Evolutionary conservation across 2,113 vertebrate species (phyloP), one percentile per base, ranked within the genome.

Genomic region (Dermatemys mawii): DNA sequence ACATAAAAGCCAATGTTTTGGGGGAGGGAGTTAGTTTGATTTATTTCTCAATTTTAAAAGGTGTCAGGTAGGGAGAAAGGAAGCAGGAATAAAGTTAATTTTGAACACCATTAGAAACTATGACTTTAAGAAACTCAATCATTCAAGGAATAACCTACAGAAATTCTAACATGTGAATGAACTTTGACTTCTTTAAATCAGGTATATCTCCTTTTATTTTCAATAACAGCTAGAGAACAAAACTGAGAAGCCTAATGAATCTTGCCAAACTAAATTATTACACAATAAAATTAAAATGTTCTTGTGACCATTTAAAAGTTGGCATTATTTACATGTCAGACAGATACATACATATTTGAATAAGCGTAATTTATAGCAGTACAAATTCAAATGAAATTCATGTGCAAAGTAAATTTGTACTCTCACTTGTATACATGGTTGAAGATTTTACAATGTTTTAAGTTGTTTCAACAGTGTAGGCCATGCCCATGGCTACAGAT

Each of bases 1-100:
- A 87, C 93, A 96, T 10, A 81, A 95, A 97, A 96, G 84, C 17
- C 57, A 84, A 35, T 24, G 21, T 85, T 63, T 84, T 29, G 44
- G n/a, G 82, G 54, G 81, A 88, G n/a, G 82, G 54, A 81, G 89
- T 94, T 83, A 93, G 17, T 17, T 24, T 44, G 41, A 54, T 91
- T 92, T 95, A 11, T 19, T 6, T 27, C 54, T 51, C 51, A 6
- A 3, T 46, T 32, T 32, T 32, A 50, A 51, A 17, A 80, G 32
- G 35, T 13, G 41, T 19, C 11, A 75, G 41, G 7, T 32, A 22
- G 49, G 48, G 48, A 53, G 5, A 53, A 80, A 80, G 48, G n/a
- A 11, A 51, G 21, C 27, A 11, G 8, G 26, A 12, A 16, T 19
- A 79, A 13, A 19, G 41, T 26, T 4, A 70, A 24, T 19, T 13